Conservation (phyloP, 2,888 invertebrate genomes). For the Phytoseiulus persimilis region DNA sequence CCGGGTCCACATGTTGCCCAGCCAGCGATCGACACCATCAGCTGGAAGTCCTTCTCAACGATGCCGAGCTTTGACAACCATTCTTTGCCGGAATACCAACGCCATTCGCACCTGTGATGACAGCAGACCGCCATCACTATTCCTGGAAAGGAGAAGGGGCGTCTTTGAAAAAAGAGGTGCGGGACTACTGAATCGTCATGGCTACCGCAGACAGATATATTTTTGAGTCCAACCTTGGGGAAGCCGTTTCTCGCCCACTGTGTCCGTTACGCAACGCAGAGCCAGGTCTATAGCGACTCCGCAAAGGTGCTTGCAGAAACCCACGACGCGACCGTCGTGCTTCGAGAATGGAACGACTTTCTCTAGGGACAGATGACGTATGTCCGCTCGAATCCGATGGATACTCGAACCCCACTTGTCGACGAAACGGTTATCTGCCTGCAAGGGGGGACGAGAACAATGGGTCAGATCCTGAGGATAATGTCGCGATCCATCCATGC, state of each 20-base stretch:
- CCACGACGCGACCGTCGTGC: slow-evolving; percentile 53
- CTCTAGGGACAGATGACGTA: slow-evolving; percentile 65
- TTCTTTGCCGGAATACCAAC: slow-evolving; percentile 61
- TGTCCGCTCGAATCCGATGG: slow-evolving; percentile 67
- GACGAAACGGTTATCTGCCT: slow-evolving; percentile 51
- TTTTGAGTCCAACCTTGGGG: background rate
- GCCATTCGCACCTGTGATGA: slow-evolving; percentile 73
- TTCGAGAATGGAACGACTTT: slow-evolving; percentile 40
- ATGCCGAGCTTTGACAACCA: slow-evolving; percentile 55
- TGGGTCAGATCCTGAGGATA: no score
- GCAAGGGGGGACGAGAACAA: no score
- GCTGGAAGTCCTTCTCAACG: slow-evolving; percentile 59
- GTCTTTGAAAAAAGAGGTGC: background rate
- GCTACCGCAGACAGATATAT: background rate
- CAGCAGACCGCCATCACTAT: slow-evolving; percentile 76
- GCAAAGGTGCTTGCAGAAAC: slow-evolving; percentile 78
- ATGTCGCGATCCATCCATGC: no score
- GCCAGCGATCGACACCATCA: slow-evolving; percentile 71
- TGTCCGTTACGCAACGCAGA: background rate
- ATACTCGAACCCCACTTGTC: slow-evolving; percentile 50
- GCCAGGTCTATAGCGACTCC: slow-evolving; percentile 71
- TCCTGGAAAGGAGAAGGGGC: slow-evolving; percentile 51
- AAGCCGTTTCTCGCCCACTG: background rate
- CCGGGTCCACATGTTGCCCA: slow-evolving; percentile 73
- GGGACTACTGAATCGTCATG: background rate